Evolutionary conservation across 2,888 invertebrate species (phyloP).

Genomic region (Parelbella ahira): DNA sequence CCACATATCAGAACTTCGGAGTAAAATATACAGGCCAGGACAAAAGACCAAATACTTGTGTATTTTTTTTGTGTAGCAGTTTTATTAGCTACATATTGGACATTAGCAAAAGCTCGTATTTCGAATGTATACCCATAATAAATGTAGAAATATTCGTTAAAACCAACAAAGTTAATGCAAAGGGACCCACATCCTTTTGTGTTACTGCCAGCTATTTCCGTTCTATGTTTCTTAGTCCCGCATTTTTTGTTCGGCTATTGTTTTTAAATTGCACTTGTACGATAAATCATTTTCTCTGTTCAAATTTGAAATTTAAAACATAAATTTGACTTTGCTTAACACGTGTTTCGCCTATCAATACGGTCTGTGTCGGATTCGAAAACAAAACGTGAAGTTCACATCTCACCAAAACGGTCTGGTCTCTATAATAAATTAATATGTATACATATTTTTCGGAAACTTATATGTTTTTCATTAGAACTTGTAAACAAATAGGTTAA

Average conservation of each 20-base stretch:
- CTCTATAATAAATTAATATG: too few species aligned
- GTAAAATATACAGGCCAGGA: too few species aligned
- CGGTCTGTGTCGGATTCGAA: constrained; percentile 1
- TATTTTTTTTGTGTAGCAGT: too few species aligned
- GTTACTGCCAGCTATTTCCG: constrained; percentile 16
- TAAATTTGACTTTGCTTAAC: constrained; percentile 2
- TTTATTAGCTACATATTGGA: not conserved
- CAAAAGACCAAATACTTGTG: too few species aligned
- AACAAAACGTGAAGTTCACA: constrained; percentile 8
- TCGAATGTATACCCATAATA: too few species aligned
- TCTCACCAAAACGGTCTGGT: not conserved
- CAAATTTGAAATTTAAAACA: constrained; percentile 17
- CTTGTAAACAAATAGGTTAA: too few species aligned
- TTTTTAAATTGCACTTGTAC: constrained; percentile 20
- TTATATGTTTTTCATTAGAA: too few species aligned
- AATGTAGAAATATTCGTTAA: constrained; percentile 5
- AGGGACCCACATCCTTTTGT: constrained; percentile 16
- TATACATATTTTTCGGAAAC: too few species aligned
- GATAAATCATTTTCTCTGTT: constrained; percentile 14
- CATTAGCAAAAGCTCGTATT: not conserved
- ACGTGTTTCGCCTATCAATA: constrained; percentile 25
- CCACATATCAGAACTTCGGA: too few species aligned
- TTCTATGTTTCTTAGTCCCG: constrained; percentile 7
- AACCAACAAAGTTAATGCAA: constrained; percentile 1
- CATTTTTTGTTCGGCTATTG: constrained; percentile 18